Evolutionary conservation across 2,113 vertebrate genomes (phyloP).

Genomic region (Brachirus orientalis): DNA sequence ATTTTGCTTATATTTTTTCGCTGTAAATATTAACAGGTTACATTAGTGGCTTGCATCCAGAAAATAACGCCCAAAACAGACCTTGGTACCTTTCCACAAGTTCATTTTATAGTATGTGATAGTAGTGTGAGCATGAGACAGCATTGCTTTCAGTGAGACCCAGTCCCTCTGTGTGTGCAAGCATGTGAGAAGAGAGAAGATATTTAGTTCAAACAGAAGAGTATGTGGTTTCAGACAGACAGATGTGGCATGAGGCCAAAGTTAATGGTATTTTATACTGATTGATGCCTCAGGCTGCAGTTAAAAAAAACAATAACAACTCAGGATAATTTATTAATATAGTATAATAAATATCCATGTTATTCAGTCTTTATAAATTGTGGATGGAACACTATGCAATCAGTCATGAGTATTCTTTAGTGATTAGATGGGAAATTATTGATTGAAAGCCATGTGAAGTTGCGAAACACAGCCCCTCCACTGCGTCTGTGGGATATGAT

Average conservation of each 20-base stretch:
- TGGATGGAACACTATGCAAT: constrained; percentile 49
- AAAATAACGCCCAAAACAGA: too few species aligned
- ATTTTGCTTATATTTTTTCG: too few species aligned
- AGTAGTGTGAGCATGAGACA: constrained; percentile 53
- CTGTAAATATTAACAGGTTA: too few species aligned
- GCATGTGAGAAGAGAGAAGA: constrained; percentile 13
- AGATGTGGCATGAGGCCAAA: constrained; percentile 47
- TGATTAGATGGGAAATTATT: constrained; percentile 36
- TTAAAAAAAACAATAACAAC: constrained; percentile 56
- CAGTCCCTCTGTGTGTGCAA: too few species aligned
- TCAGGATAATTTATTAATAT: constrained; percentile 67
- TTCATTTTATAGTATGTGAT: constrained; percentile 54
- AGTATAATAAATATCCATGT: constrained; percentile 69
- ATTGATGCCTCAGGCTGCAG: constrained; percentile 55
- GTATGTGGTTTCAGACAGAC: constrained; percentile 52
- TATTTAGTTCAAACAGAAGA: constrained; percentile 46
- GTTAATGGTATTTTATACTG: constrained; percentile 67
- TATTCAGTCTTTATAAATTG: constrained; percentile 62
- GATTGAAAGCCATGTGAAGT: constrained; percentile 57
- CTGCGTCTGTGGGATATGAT: too few species aligned
- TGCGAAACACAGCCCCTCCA: constrained; percentile 26
- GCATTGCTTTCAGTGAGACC: constrained; percentile 60
- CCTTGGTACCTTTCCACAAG: too few species aligned
- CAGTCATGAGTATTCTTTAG: constrained; percentile 52
- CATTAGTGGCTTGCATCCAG: too few species aligned